phyloP scores from a whole-genome alignment of 30 jellyfish, hydroid and myxozoan genomes.

The Turritopsis dohrnii region DNA sequence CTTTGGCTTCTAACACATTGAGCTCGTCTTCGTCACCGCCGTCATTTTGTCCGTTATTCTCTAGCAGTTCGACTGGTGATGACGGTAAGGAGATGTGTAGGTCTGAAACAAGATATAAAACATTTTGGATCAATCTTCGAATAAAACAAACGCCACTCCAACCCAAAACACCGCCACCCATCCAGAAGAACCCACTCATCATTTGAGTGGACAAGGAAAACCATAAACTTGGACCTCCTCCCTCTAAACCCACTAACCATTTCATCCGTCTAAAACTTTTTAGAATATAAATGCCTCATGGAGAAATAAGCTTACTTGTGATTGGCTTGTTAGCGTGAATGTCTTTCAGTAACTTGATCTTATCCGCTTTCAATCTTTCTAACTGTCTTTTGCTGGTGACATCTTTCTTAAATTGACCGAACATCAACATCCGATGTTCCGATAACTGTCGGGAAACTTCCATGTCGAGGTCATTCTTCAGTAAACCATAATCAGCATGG shows the following conservation, averaged over 20 bases:
- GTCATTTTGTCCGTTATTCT: not conserved
- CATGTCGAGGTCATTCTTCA: not conserved
- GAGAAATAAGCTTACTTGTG: not conserved
- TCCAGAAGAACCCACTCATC: too few relatives aligned
- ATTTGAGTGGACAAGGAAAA: too few relatives aligned
- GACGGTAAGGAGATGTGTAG: not conserved
- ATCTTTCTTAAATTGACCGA: constrained; percentile 17
- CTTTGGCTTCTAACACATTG: not conserved
- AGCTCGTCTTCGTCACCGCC: not conserved
- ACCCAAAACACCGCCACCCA: too few relatives aligned
- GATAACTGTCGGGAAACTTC: constrained; percentile 20
- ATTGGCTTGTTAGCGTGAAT: not conserved
- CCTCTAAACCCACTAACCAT: too few relatives aligned
- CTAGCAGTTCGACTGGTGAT: not conserved
- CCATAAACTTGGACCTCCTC: too few relatives aligned
- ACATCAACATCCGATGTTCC: constrained; percentile 18
- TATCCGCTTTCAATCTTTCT: constrained; percentile 4
- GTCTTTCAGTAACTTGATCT: constrained; percentile 13
- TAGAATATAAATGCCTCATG: too few relatives aligned
- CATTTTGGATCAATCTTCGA: not conserved
- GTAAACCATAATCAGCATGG: not conserved
- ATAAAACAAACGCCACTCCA: not conserved
- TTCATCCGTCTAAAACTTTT: too few relatives aligned
- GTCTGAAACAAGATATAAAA: not conserved
- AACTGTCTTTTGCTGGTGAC: not conserved